Conservation (phyloP, 2,113 vertebrate species). For the Cephalopterus ornatus region DNA sequence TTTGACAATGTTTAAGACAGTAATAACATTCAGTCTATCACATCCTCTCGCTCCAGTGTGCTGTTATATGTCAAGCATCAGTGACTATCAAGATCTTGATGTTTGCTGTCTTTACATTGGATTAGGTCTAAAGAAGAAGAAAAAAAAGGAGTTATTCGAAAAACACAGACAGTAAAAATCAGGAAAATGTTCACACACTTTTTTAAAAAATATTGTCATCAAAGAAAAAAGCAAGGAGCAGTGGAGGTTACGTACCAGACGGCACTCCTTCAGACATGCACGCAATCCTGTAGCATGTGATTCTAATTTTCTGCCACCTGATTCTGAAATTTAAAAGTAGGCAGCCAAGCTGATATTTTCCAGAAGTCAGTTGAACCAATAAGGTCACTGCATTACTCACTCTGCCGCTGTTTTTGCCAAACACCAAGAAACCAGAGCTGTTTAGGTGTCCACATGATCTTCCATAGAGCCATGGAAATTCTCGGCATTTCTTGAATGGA, state of each 20-base stretch:
- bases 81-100: fast-evolving
- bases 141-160: not conserved
- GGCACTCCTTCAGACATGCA: not conserved
- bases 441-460: not conserved
- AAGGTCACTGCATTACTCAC: not conserved
- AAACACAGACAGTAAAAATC: not conserved
- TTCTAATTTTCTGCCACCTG: not conserved
- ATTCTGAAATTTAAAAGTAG: not conserved
- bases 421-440: not conserved
- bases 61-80: not conserved
- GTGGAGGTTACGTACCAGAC: not conserved
- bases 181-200: not conserved
- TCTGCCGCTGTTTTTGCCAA: not conserved
- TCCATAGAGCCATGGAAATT: not conserved
- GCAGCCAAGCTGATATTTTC: not conserved
- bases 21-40: too few relatives aligned
- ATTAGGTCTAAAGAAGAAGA: not conserved
- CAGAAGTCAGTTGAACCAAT: not conserved
- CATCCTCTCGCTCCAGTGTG: not conserved
- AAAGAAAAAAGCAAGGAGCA: not conserved
- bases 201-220: not conserved
- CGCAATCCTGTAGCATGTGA: not conserved
- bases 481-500: not conserved
- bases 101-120: not conserved
- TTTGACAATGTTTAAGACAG: too few relatives aligned